These are phyloP conservation scores for Idaea biselata DNA, from an alignment of 2,888 invertebrate genomes.

Conservation along the genomic window DNA sequence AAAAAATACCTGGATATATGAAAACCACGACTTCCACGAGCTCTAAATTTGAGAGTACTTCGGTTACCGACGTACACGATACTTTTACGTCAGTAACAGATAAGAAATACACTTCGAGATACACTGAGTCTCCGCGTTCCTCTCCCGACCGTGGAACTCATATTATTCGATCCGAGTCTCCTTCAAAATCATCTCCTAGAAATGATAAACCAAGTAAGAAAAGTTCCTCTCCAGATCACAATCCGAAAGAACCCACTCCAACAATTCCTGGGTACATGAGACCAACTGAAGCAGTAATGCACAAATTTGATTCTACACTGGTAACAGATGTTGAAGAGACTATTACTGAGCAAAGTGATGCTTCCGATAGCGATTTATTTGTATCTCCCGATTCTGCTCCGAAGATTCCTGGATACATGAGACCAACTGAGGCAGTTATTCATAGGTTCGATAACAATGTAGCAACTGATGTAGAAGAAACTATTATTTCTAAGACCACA, in stretches of 20 bases:
- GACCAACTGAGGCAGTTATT: constrained; percentile 10
- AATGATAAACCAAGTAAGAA: constrained; percentile 16
- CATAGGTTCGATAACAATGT: constrained; percentile 15
- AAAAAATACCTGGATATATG: constrained; percentile 24
- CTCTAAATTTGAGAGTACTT: constrained; percentile 24
- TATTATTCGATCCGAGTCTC: constrained; percentile 16
- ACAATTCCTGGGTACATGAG: constrained; percentile 26
- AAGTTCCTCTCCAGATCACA: constrained; percentile 8
- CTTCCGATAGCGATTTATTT: background rate
- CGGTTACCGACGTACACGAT: constrained; percentile 26
- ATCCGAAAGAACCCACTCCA: constrained; percentile 25
- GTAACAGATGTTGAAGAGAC: background rate
- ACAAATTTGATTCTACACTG: constrained; percentile 20
- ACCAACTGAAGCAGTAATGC: constrained; percentile 25
- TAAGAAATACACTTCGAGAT: constrained; percentile 18
- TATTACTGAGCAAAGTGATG: background rate
- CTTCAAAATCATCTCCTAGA: constrained; percentile 15
- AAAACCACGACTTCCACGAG: constrained; percentile 28
- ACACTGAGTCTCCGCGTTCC: constrained; percentile 9
- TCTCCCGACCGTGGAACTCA: constrained; percentile 6
- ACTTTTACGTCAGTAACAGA: constrained; percentile 20
- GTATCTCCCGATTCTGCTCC: background rate
- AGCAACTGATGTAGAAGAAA: background rate
- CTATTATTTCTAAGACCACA: background rate
- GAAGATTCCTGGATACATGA: constrained; percentile 12